Evolutionary conservation across 2,888 invertebrate species (phyloP), one percentile per base, ranked within the genome.

Genomic region (Tipula confusa): DNA sequence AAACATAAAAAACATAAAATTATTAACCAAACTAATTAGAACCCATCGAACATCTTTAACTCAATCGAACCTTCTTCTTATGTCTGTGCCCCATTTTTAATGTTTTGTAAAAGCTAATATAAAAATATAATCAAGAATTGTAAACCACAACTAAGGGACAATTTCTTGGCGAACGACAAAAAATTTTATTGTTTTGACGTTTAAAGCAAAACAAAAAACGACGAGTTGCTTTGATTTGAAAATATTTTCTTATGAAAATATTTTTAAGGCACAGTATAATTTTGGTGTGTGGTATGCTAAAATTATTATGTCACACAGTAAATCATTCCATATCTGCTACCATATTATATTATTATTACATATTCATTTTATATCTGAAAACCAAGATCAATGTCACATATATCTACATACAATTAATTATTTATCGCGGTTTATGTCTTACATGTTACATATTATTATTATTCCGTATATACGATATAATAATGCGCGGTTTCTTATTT

Each of bases 361-460:
- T 24, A 24, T 24, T 64, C 64, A 3, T 24, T 64, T 1, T 64
- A 9, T 43, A n/a, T n/a, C 1, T 43, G 7, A 64, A 64, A 18
- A 64, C 64, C 64, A 64, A 64, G 64, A 64, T 64, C 64, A 64
- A 64, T 64, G 64, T 24, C 64, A 64, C 64, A 64, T 64, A 24
- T 64, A 64, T 64, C 64, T 7, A 64, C 7, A 64, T 64, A 64
- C 64, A 64, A 64, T 64, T 64, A 64, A 64, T 64, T 64, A 64
- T 64, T 64, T 64, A 64, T 64, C 64, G 24, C 24, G 24, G 64
- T 64, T 64, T 64, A 64, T 64, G 43, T 43, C 43, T 43, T 43
- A 43, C 11, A 36, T 36, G 36, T 36, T n/a, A n/a, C n/a, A n/a
- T n/a, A n/a, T n/a, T 33, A 15, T 24, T 64, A 64, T 64, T 24